phyloP scores from a whole-genome alignment of 2,113 vertebrate species.

The Anser brachyrhynchus region DNA sequence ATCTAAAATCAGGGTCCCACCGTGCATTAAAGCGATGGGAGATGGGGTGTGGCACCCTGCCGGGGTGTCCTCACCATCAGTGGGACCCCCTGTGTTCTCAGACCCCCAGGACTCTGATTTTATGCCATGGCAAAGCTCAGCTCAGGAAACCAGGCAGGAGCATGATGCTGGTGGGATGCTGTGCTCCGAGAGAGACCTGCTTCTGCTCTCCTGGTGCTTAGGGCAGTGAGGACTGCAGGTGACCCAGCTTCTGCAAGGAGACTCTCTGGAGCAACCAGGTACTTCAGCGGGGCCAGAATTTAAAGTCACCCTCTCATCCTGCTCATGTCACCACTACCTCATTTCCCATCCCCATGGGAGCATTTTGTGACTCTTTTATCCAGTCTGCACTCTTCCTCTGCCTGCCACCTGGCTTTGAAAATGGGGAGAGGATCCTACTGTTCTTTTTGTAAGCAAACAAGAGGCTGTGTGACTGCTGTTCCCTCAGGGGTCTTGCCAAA shows the following conservation, averaged over 20 bases:
- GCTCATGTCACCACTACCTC: not conserved
- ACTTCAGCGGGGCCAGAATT: not conserved
- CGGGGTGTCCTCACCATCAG: not conserved
- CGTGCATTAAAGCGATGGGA: not conserved
- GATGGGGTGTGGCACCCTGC: not conserved
- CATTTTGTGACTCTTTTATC: not conserved
- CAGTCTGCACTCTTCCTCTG: not conserved
- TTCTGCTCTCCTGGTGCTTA: not conserved
- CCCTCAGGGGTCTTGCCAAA: not conserved
- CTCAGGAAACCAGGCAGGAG: not conserved
- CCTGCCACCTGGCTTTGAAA: not conserved
- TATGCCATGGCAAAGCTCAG: not conserved
- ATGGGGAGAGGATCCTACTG: not conserved
- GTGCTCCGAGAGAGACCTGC: not conserved
- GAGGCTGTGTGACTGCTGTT: not conserved
- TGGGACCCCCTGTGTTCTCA: not conserved
- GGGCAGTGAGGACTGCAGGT: not conserved
- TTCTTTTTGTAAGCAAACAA: not conserved
- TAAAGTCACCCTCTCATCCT: not conserved
- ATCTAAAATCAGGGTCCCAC: not conserved
- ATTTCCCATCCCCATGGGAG: not conserved
- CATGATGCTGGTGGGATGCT: not conserved
- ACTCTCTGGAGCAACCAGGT: not conserved
- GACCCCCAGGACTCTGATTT: not conserved
- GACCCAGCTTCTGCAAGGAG: not conserved